phyloP scores from a whole-genome alignment of 2,113 vertebrate species.

The Calonectris borealis region DNA sequence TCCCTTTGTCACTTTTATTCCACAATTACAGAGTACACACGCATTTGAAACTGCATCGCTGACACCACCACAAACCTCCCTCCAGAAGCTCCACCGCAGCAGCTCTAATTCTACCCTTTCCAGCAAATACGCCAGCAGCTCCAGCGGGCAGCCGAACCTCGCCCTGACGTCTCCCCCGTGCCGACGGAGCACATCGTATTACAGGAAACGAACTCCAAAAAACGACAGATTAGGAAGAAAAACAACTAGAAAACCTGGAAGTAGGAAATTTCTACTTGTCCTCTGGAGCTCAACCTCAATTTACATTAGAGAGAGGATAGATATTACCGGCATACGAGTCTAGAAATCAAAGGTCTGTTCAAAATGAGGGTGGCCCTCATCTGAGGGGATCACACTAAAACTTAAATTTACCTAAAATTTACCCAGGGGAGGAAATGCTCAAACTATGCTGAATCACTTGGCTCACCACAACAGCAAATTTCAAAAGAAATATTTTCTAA shows the following conservation, averaged over 20 bases:
- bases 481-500: not conserved
- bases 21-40: conserved; percentile 19
- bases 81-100: not conserved
- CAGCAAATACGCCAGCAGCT: not conserved
- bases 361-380: not conserved
- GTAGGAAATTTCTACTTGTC: not conserved
- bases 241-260: not conserved
- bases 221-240: not conserved
- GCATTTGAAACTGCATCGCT: not conserved
- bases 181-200: not conserved
- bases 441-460: not conserved
- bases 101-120: not conserved
- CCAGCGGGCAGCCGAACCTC: not conserved
- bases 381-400: not conserved
- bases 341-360: not conserved
- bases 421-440: not conserved
- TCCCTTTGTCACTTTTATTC: conserved; percentile 15
- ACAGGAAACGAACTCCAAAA: not conserved
- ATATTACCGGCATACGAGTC: not conserved
- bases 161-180: not conserved
- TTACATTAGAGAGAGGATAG: not conserved
- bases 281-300: not conserved
- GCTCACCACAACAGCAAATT: not conserved
- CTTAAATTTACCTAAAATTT: not conserved
- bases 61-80: conserved; percentile 22